Evolutionary conservation across 1,140 invertebrate species (phyloP).

Genomic region (Drosophila asahinai): DNA sequence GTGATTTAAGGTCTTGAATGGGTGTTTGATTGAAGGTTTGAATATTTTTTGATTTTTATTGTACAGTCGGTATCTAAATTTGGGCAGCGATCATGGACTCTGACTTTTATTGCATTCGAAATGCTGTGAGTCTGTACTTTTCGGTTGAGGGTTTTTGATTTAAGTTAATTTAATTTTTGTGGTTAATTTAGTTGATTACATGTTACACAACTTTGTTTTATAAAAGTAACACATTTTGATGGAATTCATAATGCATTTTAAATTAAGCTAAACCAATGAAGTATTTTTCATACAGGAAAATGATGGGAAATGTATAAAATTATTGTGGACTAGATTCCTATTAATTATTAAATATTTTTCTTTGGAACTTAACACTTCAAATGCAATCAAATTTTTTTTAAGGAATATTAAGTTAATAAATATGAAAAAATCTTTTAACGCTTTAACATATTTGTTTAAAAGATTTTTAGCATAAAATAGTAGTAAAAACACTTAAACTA

Average conservation of each 20-base stretch:
- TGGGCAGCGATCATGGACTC: constrained; percentile 18
- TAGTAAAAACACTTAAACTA: no score
- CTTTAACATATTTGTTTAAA: no score
- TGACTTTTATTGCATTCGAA: constrained; percentile 12
- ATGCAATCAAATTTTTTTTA: no score
- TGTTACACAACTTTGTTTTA: neutral
- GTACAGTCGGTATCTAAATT: constrained; percentile 40
- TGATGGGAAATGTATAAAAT: no score
- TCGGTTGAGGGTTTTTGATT: neutral
- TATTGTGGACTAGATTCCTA: no score
- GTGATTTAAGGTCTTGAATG: constrained; percentile 50
- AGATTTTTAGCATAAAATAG: no score
- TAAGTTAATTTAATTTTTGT: neutral
- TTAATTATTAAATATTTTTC: no score
- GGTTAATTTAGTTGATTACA: neutral
- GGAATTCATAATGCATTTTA: neutral
- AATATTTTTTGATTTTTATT: constrained; percentile 42
- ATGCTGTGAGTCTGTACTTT: neutral
- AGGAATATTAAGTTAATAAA: no score
- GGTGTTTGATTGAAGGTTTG: constrained; percentile 44
- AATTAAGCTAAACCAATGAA: neutral
- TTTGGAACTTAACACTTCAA: no score
- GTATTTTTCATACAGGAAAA: neutral
- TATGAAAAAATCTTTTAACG: no score
- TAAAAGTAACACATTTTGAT: neutral